phyloP scores from a whole-genome alignment of 2,888 invertebrate genomes.

The Polyploca ridens region DNA sequence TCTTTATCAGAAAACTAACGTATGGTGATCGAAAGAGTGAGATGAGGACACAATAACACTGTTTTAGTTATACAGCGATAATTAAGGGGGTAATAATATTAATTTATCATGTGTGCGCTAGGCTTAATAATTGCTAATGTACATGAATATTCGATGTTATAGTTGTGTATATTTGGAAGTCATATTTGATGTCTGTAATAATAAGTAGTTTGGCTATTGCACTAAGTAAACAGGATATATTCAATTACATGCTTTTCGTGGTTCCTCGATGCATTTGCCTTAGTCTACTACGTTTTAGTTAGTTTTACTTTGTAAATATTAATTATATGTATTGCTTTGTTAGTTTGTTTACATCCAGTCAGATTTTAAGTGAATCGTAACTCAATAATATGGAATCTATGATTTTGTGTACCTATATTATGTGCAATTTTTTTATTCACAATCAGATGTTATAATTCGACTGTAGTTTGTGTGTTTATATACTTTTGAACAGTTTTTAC shows the following conservation, averaged over 20 bases:
- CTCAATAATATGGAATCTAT: not conserved
- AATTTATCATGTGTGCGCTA: not conserved
- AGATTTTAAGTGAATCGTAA: constrained; percentile 6
- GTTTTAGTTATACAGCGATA: too few species aligned
- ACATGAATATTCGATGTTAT: constrained; percentile 24
- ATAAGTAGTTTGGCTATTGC: constrained; percentile 17
- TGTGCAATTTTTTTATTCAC: constrained; percentile 11
- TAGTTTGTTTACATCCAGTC: constrained; percentile 25
- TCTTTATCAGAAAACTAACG: too few species aligned
- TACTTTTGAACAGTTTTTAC: not conserved
- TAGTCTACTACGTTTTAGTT: constrained; percentile 46
- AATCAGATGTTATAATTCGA: not conserved
- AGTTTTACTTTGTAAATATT: constrained; percentile 22
- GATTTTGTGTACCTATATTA: not conserved
- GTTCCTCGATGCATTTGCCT: constrained; percentile 80
- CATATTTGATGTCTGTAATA: constrained; percentile 19
- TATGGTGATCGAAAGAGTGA: too few species aligned
- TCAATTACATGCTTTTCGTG: constrained; percentile 48
- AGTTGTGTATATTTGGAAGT: constrained; percentile 29
- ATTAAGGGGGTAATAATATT: not conserved
- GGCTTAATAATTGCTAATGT: not conserved
- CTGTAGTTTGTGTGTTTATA: too few species aligned
- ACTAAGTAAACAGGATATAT: constrained; percentile 30
- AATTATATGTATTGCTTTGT: not conserved
- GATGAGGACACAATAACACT: too few species aligned